Evolutionary conservation across 1,140 invertebrate species (phyloP).

Genomic region (Panagrolaimus sp.): DNA sequence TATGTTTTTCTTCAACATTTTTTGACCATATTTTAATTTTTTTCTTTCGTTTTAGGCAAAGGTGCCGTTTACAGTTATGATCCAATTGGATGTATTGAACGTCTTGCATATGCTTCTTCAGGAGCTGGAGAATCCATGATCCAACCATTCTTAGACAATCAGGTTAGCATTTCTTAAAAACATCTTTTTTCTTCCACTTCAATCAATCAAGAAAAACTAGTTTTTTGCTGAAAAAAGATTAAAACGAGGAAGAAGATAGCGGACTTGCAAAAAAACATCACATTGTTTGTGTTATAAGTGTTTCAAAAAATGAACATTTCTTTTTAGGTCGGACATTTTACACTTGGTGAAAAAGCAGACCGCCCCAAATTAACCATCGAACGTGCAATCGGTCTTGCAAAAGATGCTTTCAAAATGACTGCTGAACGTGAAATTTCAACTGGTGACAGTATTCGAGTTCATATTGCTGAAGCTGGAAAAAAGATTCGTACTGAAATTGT

Average conservation of each 20-base stretch:
- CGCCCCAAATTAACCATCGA: slow-evolving; percentile 68
- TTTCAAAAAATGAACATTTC: no score
- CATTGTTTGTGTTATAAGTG: no score
- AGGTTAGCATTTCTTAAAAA: slow-evolving; percentile 52
- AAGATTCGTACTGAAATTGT: slow-evolving; percentile 62
- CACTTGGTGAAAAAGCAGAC: slow-evolving; percentile 35
- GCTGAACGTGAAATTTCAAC: slow-evolving; percentile 94
- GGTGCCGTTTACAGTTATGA: slow-evolving; percentile 92
- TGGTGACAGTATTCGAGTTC: slow-evolving; percentile 81
- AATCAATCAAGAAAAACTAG: no score
- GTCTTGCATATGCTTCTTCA: slow-evolving; percentile 72
- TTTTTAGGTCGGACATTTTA: slow-evolving; percentile 49
- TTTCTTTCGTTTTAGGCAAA: slow-evolving; percentile 68
- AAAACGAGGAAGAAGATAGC: no score
- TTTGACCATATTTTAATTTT: not conserved
- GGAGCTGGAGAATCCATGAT: slow-evolving; percentile 68
- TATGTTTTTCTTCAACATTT: slow-evolving; percentile 32
- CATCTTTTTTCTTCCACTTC: not conserved
- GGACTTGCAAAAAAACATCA: no score
- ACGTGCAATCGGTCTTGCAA: slow-evolving; percentile 75
- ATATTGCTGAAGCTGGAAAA: slow-evolving; percentile 83
- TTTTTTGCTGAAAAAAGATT: no score
- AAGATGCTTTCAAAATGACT: slow-evolving; percentile 91
- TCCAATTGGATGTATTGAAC: slow-evolving; percentile 87
- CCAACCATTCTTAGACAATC: slow-evolving; percentile 66